These are phyloP conservation scores for Dioctria linearis DNA, from an alignment of 2,888 invertebrate genomes.

Conservation along the genomic window DNA sequence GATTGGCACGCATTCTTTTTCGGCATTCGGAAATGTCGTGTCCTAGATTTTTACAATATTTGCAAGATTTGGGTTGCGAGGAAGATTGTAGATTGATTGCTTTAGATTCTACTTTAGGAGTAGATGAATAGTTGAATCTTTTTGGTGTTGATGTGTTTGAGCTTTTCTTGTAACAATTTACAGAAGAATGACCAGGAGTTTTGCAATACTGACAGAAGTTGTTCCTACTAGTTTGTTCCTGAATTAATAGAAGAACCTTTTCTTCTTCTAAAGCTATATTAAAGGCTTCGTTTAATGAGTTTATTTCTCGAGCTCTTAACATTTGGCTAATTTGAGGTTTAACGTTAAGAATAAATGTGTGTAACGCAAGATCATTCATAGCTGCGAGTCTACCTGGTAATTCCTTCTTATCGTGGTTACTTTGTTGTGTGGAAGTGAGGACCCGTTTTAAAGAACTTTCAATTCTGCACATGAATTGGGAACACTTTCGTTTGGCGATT, in stretches of 20 bases:
- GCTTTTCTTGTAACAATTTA: no score
- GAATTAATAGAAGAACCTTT: no score
- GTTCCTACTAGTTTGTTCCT: no score
- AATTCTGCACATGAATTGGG: constrained; percentile 34
- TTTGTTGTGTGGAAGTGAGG: constrained; percentile 21
- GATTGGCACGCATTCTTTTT: constrained; percentile 3
- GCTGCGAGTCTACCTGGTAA: constrained; percentile 40
- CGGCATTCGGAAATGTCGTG: neutral
- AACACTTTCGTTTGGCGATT: constrained; percentile 17
- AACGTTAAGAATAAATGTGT: constrained; percentile 34
- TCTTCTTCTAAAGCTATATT: constrained; percentile 42
- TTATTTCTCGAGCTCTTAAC: constrained; percentile 36
- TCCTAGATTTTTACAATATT: neutral
- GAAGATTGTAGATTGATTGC: no score
- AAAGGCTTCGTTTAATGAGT: constrained; percentile 34
- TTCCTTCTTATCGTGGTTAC: constrained; percentile 1
- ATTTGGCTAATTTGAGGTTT: constrained; percentile 39
- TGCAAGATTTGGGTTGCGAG: neutral
- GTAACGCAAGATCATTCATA: constrained; percentile 37
- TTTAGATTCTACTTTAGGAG: neutral
- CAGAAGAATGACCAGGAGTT: neutral
- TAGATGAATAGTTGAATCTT: no score
- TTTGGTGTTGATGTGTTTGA: no score
- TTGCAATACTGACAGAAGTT: neutral
- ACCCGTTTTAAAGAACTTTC: constrained; percentile 13